phyloP scores from a whole-genome alignment of 2,888 invertebrate genomes.

The Ochlodes sylvanus region DNA sequence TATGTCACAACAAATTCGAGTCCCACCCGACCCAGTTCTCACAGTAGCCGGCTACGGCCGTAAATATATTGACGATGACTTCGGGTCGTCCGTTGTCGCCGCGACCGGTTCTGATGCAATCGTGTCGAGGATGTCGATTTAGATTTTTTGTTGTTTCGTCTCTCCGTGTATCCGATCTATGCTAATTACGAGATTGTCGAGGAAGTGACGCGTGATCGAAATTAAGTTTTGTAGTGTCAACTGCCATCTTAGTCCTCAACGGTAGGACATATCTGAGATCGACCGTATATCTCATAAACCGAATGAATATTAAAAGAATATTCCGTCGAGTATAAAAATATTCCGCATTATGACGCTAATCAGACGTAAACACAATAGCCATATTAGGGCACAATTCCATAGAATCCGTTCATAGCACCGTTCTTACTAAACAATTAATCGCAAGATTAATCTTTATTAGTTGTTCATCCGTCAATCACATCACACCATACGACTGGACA shows the following conservation, averaged over 20 bases:
- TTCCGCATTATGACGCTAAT: not conserved
- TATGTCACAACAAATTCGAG: conserved; percentile 72
- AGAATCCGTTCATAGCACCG: not conserved
- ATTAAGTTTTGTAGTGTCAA: no score
- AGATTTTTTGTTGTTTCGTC: not conserved
- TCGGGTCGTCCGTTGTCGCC: conserved; percentile 23
- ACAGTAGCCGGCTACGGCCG: conserved; percentile 57
- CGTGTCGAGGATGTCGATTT: conserved; percentile 19
- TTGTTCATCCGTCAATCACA: conserved; percentile 26
- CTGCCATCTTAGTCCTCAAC: no score
- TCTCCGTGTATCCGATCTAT: not conserved
- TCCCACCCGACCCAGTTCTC: conserved; percentile 73
- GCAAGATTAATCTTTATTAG: conserved; percentile 18
- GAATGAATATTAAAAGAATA: no score
- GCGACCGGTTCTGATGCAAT: conserved; percentile 33
- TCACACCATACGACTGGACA: conserved; percentile 18
- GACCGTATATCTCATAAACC: no score
- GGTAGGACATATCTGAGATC: no score
- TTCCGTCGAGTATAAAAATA: not conserved
- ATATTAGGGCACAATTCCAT: conserved; percentile 17
- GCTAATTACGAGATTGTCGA: not conserved
- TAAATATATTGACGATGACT: conserved; percentile 33
- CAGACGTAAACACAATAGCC: conserved; percentile 8
- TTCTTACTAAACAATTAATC: conserved; percentile 1
- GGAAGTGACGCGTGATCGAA: not conserved